These are phyloP conservation scores for Calephelis perditalis DNA, from an alignment of 2,888 invertebrate species.

Conservation along the genomic window DNA sequence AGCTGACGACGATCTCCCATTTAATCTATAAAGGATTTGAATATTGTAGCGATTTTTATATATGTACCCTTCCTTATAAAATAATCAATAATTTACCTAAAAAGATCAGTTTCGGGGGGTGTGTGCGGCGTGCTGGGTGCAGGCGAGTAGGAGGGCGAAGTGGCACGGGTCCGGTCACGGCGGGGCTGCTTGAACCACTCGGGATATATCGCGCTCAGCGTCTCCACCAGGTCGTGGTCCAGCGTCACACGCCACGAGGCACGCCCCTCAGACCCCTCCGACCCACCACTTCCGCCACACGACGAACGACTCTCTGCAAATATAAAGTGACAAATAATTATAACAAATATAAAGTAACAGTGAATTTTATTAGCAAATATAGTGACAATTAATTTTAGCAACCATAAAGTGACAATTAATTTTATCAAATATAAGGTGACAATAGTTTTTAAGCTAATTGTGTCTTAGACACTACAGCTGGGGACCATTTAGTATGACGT, in stretches of 20 bases:
- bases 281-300: slow-evolving; percentile 86
- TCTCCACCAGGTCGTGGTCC: slow-evolving; percentile 95
- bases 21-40: too few species aligned
- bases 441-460: too few species aligned
- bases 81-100: slow-evolving; percentile 43
- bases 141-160: slow-evolving; percentile 53
- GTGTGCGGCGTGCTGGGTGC: slow-evolving; percentile 47
- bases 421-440: too few species aligned
- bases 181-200: slow-evolving; percentile 90
- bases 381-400: too few species aligned
- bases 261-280: slow-evolving; percentile 83
- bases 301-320: slow-evolving; percentile 85
- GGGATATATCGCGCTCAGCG: slow-evolving; percentile 94
- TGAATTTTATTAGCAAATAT: too few species aligned
- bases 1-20: too few species aligned
- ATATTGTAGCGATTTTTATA: too few species aligned
- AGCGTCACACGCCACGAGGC: slow-evolving; percentile 94
- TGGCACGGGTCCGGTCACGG: slow-evolving; percentile 60
- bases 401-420: too few species aligned
- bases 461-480: too few species aligned
- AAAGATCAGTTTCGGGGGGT: slow-evolving; percentile 63
- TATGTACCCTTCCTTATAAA: too few species aligned
- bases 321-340: slow-evolving; percentile 24
- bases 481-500: too few species aligned
- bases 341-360: neutral